Evolutionary conservation across 2,797 vertebrate genomes (phyloP), one percentile per base, ranked within the genome.

Genomic region (Neosilurus mollespiculum): DNA sequence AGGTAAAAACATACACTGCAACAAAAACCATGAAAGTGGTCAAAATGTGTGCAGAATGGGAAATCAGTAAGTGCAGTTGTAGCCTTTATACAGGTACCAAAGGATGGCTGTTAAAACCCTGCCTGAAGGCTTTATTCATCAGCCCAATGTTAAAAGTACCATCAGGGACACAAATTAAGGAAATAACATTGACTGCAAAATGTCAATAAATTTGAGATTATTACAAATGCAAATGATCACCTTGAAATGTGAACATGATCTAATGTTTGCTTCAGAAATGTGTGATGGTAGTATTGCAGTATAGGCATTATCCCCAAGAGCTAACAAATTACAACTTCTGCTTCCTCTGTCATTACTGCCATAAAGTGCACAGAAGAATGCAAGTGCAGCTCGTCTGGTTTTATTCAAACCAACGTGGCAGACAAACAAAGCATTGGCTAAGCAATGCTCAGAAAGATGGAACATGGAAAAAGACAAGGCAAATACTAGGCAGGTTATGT

Each of bases 301-400:
- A 18, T 49, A 34, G 69, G 34, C 64, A 62, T 78, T 83, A 58
- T 76, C 26, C 26, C 54, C 54, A 58, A 58, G 26, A 37, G 54
- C 72, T 12, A 78, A 69, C 12, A 43, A 79, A 78, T 64, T 22
- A 34, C 66, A 83, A 62, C 72, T 59, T 71, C 56, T n/a, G 37
- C 54, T 69, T 26, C 53, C 53, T 65, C 58, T 66, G 61, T 20
- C 67, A 62, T 77, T 83, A 59, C 2, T 58, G 26, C 16, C 15
- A 73, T 18, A 3, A 56, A 30, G 24, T 26, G 16, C 18, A 54
- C 26, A 34, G 10, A 58, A 0, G 1, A 75, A 58, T 62, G 14
- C 43, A n/a, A 62, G 58, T 18, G 34, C 58, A 78, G 22, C 18
- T 15, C 14, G 61, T 77, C 20, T 61, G 20, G 3, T 43, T 77